Evolutionary conservation across 2,797 vertebrate species (phyloP), one percentile per base, ranked within the genome.

Genomic region (Leuciscus waleckii): DNA sequence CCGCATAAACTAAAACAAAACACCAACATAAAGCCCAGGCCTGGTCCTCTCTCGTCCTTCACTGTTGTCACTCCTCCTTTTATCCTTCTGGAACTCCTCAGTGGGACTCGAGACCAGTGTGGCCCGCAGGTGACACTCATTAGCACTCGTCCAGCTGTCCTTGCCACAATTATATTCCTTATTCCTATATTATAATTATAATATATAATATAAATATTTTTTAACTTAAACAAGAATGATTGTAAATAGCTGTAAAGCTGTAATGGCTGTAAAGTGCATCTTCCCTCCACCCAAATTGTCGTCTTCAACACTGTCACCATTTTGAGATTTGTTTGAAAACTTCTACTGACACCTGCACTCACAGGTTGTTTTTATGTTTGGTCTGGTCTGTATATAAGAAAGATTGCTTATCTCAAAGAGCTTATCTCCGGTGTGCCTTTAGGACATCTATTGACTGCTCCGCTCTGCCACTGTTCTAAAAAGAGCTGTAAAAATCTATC

Each of bases 391-490:
- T 78, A 51, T 80, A 49, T 23, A 80, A 80, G 41, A 78, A 39
- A 37, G 49, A 51, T 69, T 43, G 37, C 65, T 84, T 56, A 69
- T 84, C 82, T 84, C 51, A 32, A 14, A 61, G 67, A 71, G 51
- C 21, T 63, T 70, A 85, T 79, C 76, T 73, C 67, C 54, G 7
- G n/a, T 85, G 51, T 58, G 68, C 67, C 54, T 56, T 49, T 61
- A 85, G 83, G 65, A 79, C 76, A 71, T 85, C 51, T 79, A 85
- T 79, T 46, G 75, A 79, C 73, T 67, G 32, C 61, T 43, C 63
- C 4, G 9, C 56, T 75, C 65, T 61, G 70, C 46, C 54, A 37
- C 63, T 71, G 70, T 70, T 58, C 32, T 70, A 65, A 71, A 78
- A 54, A 79, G 83, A 65, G 65, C 39, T 54, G 37, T 79, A 73